Percentiles rank a stretch among this genome's conserved stretches.
Evolutionary conservation across 2,113 vertebrate genomes (phyloP).

Genomic region (Nothocercus nigrocapillus): DNA sequence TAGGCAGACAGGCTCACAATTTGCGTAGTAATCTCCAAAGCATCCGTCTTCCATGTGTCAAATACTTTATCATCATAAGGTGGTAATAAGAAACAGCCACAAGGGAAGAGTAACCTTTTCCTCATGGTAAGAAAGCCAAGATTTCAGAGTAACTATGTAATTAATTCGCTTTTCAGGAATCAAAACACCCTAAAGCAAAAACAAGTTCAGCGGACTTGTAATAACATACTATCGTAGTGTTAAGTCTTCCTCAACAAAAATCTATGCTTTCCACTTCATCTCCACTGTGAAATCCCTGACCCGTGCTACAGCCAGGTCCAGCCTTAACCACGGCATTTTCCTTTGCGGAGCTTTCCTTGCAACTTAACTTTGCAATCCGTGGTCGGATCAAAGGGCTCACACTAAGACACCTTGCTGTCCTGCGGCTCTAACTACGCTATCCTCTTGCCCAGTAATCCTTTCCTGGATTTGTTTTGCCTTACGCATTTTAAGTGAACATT

Average conservation of each 20-base stretch:
- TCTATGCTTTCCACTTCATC: background rate
- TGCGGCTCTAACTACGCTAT: background rate
- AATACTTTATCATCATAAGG: slow-evolving; percentile 66
- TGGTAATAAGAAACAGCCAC: slow-evolving; percentile 70
- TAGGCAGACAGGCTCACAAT: slow-evolving; percentile 11
- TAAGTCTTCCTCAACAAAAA: slow-evolving; percentile 37
- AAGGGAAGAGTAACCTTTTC: slow-evolving; percentile 67
- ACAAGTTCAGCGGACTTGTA: slow-evolving; percentile 69
- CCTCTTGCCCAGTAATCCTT: background rate
- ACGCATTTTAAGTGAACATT: background rate
- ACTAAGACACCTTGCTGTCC: background rate
- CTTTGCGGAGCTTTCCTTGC: background rate
- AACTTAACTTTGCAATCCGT: background rate
- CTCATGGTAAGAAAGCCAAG: slow-evolving; percentile 41
- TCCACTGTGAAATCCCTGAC: background rate
- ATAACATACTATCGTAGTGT: slow-evolving; percentile 54
- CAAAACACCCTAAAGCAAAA: slow-evolving; percentile 73
- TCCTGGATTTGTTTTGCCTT: background rate
- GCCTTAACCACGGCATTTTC: background rate
- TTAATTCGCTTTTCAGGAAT: slow-evolving; percentile 67
- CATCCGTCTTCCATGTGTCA: slow-evolving; percentile 11
- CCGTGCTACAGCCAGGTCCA: background rate
- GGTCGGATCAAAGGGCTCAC: background rate
- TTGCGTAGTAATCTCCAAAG: slow-evolving; percentile 50
- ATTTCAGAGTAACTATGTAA: slow-evolving; percentile 62